Base-by-base conservation (phyloP, 2,888 invertebrate species). In the Melieria picta region DNA sequence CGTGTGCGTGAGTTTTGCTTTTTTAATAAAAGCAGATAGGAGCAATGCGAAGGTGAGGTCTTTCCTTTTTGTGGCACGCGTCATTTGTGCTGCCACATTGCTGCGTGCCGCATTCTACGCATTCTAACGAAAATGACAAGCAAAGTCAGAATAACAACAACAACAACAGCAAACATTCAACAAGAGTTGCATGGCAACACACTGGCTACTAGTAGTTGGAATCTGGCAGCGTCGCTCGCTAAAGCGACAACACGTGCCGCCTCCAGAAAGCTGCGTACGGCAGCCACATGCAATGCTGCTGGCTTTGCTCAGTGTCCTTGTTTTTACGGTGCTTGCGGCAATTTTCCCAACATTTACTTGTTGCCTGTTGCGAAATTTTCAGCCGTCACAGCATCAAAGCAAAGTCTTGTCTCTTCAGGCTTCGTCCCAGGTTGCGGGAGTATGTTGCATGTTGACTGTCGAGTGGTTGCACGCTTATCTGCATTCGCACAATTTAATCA, bases 101-200 rank as follows among this genome's bases (percentile, higher is more conserved):
- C 61, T 67, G 50, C 61, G 61, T 67, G 67, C 67, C 67, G 61
- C 67, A 67, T 67, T 61, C 48, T 52, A 67, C 67, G 60, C 50
- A 67, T 67, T 67, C 67, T 67, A 61, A 67, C 61, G 61, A 67
- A 43, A 52, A n/a, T 7, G 45, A 65, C 45, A 16, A 10, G 9
- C 9, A 13, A 65, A 30, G 30, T 30, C 30, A 30, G 30, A 65
- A 50, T 45, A 64, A 11, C 52, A 43, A 55, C 52, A 52, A 57
- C 57, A 65, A 16, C 47, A 16, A 50, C 0, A 30, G 47, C 9
- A 57, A 5, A 43, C 30, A 13, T 16, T 43, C 42, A 11, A 60
- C 57, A 47, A 9, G 7, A 50, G 42, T 42, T 11, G 43, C 50
- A 5, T 61, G 50, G 62, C 47, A 62, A 13, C 63, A 13, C 69